Conservation (phyloP, 2,888 invertebrate species). For the Taphrorychus bicolor region DNA sequence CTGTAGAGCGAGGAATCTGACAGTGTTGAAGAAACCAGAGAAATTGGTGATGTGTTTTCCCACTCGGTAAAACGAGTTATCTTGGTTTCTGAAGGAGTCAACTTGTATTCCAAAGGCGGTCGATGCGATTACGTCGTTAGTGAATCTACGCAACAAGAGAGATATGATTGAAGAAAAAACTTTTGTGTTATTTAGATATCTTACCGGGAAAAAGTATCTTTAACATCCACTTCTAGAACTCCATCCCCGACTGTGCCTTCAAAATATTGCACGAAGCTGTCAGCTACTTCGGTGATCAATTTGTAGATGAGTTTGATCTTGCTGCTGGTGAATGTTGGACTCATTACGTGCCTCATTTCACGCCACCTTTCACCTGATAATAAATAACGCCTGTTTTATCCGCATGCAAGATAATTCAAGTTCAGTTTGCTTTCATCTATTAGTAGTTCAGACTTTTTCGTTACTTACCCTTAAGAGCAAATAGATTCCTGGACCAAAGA, state of each 20-base stretch:
- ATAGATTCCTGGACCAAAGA: conserved; percentile 60
- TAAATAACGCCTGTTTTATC: background rate
- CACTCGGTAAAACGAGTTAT: conserved; percentile 64
- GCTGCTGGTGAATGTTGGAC: conserved; percentile 65
- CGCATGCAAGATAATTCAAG: conserved; percentile 49
- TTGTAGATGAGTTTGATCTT: conserved; percentile 63
- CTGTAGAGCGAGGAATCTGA: conserved; percentile 6
- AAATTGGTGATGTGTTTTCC: conserved; percentile 59
- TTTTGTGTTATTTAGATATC: background rate
- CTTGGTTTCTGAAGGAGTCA: conserved; percentile 51
- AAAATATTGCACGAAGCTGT: conserved; percentile 46
- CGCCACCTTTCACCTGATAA: conserved; percentile 44
- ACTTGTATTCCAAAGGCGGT: conserved; percentile 34
- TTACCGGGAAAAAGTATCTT: conserved; percentile 57
- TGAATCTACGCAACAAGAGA: conserved; percentile 8
- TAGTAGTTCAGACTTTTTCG: background rate
- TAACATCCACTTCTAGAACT: conserved; percentile 57
- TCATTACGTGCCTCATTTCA: conserved; percentile 62
- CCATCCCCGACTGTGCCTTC: conserved; percentile 42
- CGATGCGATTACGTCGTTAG: conserved; percentile 28
- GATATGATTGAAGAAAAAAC: background rate
- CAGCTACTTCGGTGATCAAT: conserved; percentile 31
- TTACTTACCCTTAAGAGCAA: conserved; percentile 43
- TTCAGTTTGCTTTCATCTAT: conserved; percentile 51
- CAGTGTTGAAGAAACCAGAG: conserved; percentile 1